Evolutionary conservation across 2,888 invertebrate species (phyloP).

Genomic region (Platerodrilus igneus): DNA sequence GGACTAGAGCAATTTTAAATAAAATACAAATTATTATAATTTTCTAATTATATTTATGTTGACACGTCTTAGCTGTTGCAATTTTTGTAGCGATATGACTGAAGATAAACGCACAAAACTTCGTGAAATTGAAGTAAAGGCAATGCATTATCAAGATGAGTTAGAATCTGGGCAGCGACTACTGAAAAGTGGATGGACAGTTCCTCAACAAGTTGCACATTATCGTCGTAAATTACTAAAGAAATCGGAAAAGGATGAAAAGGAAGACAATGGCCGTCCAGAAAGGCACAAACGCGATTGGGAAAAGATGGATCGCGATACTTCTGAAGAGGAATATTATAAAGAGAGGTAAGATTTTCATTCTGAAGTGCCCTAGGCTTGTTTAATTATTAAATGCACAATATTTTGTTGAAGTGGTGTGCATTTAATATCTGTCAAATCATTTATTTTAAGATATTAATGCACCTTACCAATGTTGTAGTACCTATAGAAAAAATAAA

Average conservation of each 20-base stretch:
- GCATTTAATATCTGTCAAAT: conserved; percentile 17
- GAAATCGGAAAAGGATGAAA: conserved; percentile 54
- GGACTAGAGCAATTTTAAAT: no score
- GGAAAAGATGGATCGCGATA: conserved; percentile 41
- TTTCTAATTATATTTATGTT: conserved; percentile 11
- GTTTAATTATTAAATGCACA: conserved; percentile 18
- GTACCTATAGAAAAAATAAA: conserved; percentile 48
- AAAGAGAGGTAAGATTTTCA: conserved; percentile 43
- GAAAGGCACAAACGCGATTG: conserved; percentile 44
- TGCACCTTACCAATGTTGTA: conserved; percentile 41
- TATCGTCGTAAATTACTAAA: conserved; percentile 83
- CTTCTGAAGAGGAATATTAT: conserved; percentile 46
- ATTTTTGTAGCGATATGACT: conserved; percentile 52
- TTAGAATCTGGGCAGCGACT: conserved; percentile 78
- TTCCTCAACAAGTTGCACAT: conserved; percentile 82
- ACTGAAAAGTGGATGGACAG: conserved; percentile 67
- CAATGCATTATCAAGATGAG: conserved; percentile 94
- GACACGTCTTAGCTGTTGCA: no score
- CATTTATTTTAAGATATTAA: conserved; percentile 10
- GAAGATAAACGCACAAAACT: conserved; percentile 70
- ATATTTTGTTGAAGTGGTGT: no score
- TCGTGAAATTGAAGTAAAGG: conserved; percentile 92
- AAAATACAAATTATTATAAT: not conserved
- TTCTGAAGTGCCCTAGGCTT: not conserved
- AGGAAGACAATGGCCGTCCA: conserved; percentile 34